Evolutionary conservation across 2,797 vertebrate species (phyloP), one percentile per base, ranked within the genome.

Genomic region (Artibeus lituratus): DNA sequence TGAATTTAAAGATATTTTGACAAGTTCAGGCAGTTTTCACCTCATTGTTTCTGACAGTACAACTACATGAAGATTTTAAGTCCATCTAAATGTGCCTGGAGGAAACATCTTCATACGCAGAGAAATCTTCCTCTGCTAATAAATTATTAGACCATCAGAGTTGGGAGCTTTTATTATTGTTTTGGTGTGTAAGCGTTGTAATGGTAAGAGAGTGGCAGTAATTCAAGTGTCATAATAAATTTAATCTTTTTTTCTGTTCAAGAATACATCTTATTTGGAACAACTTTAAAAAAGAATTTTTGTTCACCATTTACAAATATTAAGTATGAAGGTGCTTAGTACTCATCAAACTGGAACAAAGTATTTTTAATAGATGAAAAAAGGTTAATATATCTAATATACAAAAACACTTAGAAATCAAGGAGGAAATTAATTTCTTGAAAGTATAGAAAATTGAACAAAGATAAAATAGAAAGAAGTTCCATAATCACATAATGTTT

Each of bases 1-100:
- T 62, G 18, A 95, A 55, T 32, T 89, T 90, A 81, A 92, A 94
- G 72, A 69, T 51, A 65, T 42, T 94, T 92, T 83, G 73, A 88
- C 86, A 96, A 91, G 91, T 87, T 96, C 26, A 86, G 80, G 62
- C 72, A 91, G 67, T 93, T 96, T 95, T 91, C 35, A 91, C 24
- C 72, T 94, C 16, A 84, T 65, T 94, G 37, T 90, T 91, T 91
- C 83, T 91, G 87, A 82, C 53, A 91, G 47, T 26, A 74, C n/a
- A 87, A 74, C 29, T 44, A 18, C 18, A 9, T 78, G 35, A 72
- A 95, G 59, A 90, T 85, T 77, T 90, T 85, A 81, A 95, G 22
- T 73, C 67, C 49, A 57, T 94, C 89, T 93, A 82, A 81, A 65
- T 81, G 44, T 59, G 44, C 39, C 37, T 86, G 0, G 9, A 87